Evolutionary conservation across 2,888 invertebrate species (phyloP).

Genomic region (Drosophila demipolita): DNA sequence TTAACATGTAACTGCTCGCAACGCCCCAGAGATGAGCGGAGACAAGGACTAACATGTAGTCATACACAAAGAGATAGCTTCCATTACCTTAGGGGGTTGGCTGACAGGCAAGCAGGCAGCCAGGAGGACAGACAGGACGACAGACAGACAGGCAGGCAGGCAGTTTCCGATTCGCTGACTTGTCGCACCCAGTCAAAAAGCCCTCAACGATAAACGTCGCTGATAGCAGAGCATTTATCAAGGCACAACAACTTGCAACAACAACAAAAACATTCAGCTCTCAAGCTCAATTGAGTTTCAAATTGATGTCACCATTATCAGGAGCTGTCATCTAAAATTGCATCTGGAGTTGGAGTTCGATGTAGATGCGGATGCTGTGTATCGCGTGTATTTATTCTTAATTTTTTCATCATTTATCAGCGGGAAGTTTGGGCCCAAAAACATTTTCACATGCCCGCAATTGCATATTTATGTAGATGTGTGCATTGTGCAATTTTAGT

Average conservation of each 20-base stretch:
- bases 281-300: constrained; percentile 84
- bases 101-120: constrained; percentile 11
- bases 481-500: constrained; percentile 75
- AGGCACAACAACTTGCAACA: constrained; percentile 56
- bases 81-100: constrained; percentile 49
- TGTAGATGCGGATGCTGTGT: constrained; percentile 11
- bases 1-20: constrained; percentile 71
- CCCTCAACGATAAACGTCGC: constrained; percentile 71
- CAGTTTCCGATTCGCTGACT: constrained; percentile 74
- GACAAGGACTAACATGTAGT: constrained; percentile 15
- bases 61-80: constrained; percentile 16
- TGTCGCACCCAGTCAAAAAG: constrained; percentile 72
- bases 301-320: constrained; percentile 84
- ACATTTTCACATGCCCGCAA: constrained; percentile 72
- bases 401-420: constrained; percentile 78
- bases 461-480: constrained; percentile 81
- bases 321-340: constrained; percentile 81
- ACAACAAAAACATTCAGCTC: constrained; percentile 37
- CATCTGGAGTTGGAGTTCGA: constrained; percentile 5
- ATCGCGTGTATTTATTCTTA: constrained; percentile 68
- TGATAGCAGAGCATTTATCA: constrained; percentile 77
- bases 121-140: not conserved
- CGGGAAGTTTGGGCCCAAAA: constrained; percentile 31
- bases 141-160: not conserved
- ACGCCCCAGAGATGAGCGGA: constrained; percentile 65